phyloP scores from a whole-genome alignment of 1,140 invertebrate genomes.

The Adelges cooleyi region DNA sequence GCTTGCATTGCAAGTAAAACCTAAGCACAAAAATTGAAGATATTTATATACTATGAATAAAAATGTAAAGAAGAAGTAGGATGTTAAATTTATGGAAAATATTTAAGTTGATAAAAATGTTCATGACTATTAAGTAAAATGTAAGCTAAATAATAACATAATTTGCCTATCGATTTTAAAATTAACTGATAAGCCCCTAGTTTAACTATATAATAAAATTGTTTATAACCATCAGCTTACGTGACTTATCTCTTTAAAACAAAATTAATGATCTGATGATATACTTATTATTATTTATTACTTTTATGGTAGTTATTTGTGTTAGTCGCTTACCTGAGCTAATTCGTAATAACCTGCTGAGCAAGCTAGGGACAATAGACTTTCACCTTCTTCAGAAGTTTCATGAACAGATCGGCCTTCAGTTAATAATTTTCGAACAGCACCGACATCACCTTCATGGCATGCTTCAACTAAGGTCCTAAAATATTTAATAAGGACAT shows the following conservation, averaged over 20 bases:
- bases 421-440: constrained; percentile 75
- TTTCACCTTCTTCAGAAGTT: constrained; percentile 86
- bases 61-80: not conserved
- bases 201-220: too few species aligned
- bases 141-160: too few species aligned
- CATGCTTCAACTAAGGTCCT: constrained; percentile 75
- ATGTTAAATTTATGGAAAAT: not conserved
- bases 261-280: too few species aligned
- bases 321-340: constrained; percentile 53
- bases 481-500: constrained; percentile 13
- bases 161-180: too few species aligned
- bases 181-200: too few species aligned
- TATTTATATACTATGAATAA: too few species aligned
- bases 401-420: constrained; percentile 84
- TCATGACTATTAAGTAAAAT: too few species aligned
- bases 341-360: constrained; percentile 88
- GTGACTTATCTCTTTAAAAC: not conserved
- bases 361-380: constrained; percentile 79
- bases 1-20: constrained; percentile 92
- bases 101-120: not conserved
- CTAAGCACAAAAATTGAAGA: constrained; percentile 42
- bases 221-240: too few species aligned
- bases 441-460: constrained; percentile 81
- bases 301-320: too few species aligned
- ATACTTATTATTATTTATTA: too few species aligned